phyloP scores from a whole-genome alignment of 2,888 invertebrate species.

The Choreutis nemorana region DNA sequence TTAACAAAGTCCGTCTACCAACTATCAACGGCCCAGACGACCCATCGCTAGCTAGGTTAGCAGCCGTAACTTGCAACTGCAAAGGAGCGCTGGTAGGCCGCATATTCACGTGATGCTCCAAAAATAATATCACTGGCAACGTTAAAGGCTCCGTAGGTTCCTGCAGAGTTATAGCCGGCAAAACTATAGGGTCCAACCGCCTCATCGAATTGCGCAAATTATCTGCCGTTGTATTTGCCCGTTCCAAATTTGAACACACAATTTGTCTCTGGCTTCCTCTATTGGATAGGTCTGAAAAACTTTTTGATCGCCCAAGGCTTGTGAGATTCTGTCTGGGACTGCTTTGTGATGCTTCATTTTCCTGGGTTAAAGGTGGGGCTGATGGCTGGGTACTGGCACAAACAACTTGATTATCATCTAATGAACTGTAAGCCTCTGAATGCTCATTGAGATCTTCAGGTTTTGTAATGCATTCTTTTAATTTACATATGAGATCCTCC shows the following conservation, averaged over 20 bases:
- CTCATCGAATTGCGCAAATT: slow-evolving; percentile 52
- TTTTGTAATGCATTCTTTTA: slow-evolving; percentile 41
- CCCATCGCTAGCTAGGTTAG: slow-evolving; percentile 48
- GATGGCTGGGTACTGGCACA: slow-evolving; percentile 22
- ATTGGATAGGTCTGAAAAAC: slow-evolving; percentile 43
- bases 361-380: slow-evolving; percentile 24
- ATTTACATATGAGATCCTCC: slow-evolving; percentile 55
- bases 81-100: slow-evolving; percentile 55
- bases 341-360: slow-evolving; percentile 22
- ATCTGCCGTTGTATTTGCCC: slow-evolving; percentile 36
- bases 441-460: slow-evolving; percentile 23
- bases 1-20: slow-evolving; percentile 45
- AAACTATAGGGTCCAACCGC: slow-evolving; percentile 47
- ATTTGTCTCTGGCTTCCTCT: slow-evolving; percentile 29
- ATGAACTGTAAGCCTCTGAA: slow-evolving; percentile 34
- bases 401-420: slow-evolving; percentile 49
- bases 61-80: slow-evolving; percentile 54
- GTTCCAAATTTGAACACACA: slow-evolving; percentile 30
- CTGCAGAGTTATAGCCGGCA: slow-evolving; percentile 41
- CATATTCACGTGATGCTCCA: slow-evolving; percentile 54
- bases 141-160: slow-evolving; percentile 40
- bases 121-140: slow-evolving; percentile 51
- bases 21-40: slow-evolving; percentile 50
- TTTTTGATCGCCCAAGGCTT: slow-evolving; percentile 43
- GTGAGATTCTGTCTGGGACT: slow-evolving; percentile 20